A percentile compares a stretch with the other conserved stretches of the same genome.
Conservation (phyloP, 1,140 invertebrate genomes). For the Drosophila hydei region DNA sequence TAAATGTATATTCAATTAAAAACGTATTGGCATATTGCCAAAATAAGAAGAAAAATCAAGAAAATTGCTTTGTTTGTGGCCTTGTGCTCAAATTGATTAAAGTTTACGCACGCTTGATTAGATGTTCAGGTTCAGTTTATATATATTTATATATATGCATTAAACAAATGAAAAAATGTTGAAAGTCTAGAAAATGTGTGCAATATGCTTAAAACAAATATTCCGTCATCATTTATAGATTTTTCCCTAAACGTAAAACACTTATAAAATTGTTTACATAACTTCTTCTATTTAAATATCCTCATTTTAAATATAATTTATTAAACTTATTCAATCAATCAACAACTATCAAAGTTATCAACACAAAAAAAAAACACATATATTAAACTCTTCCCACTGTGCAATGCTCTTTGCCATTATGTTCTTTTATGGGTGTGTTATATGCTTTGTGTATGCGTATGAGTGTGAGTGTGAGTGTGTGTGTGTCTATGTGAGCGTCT, state of each 20-base stretch:
- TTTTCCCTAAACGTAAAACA: background rate
- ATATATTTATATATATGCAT: background rate
- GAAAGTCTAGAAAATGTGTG: background rate
- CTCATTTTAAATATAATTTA: no score
- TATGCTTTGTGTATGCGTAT: no score
- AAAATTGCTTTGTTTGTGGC: constrained; percentile 14
- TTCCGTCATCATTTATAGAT: background rate
- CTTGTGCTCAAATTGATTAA: constrained; percentile 43
- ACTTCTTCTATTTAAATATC: background rate
- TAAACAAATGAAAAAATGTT: no score
- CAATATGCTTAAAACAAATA: background rate
- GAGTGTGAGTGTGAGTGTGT: constrained; percentile 9
- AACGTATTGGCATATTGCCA: constrained; percentile 21
- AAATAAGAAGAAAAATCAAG: background rate
- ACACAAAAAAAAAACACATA: background rate
- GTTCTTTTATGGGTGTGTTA: constrained; percentile 46
- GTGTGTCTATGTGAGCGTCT: constrained; percentile 13
- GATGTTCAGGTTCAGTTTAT: constrained; percentile 7
- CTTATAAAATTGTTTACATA: no score
- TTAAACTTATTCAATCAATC: background rate
- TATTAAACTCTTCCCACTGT: constrained; percentile 24
- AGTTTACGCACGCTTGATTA: constrained; percentile 31
- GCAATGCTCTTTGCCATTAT: constrained; percentile 21
- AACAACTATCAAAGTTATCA: background rate
- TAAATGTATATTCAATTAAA: background rate